Evolutionary conservation across 2,797 vertebrate genomes (phyloP), one percentile per base, ranked within the genome.

Genomic region (Pseudomugil gertrudae): DNA sequence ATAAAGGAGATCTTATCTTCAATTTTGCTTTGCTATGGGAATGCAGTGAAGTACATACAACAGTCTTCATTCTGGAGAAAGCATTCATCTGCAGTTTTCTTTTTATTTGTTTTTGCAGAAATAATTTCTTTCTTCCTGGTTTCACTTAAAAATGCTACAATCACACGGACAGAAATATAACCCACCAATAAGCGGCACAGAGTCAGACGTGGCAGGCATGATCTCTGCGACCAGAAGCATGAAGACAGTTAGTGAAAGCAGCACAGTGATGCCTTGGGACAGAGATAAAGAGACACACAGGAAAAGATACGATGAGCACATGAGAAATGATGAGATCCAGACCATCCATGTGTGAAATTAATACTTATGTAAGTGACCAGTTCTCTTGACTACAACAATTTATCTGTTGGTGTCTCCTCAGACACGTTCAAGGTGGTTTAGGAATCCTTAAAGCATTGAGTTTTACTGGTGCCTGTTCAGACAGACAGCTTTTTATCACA

Each of bases 151-250:
- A 33, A 63, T 24, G 5, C 63, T 32, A 29, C 15, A 77, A 17
- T 15, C 14, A 56, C n/a, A 48, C 1, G 57, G 19, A 76, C 40
- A 55, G 29, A 56, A 47, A 69, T 51, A 36, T 32, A 63, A 89
- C 89, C 78, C 92, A 96, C 96, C 96, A 57, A 96, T 97, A 61
- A 97, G 94, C 38, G 96, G 96, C 62, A 97, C 96, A 0, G 96
- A 97, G 89, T 97, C 96, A 2, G 96, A 97, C 3, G 96, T 97
- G 58, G 96, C 96, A 7, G 96, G 96, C 96, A 97, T 97, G 87
- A 97, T 97, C 89, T 97, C 96, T 32, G 96, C 96, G n/a, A 97
- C 96, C 76, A 97, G 93, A 32, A 97, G 92, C 96, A 97, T 97
- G 90, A 97, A 97, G 72, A 97, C 96, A 0, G 96, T 97, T 52